Evolutionary conservation across 1,140 invertebrate genomes (phyloP).

Genomic region (Hycleus cichorii): DNA sequence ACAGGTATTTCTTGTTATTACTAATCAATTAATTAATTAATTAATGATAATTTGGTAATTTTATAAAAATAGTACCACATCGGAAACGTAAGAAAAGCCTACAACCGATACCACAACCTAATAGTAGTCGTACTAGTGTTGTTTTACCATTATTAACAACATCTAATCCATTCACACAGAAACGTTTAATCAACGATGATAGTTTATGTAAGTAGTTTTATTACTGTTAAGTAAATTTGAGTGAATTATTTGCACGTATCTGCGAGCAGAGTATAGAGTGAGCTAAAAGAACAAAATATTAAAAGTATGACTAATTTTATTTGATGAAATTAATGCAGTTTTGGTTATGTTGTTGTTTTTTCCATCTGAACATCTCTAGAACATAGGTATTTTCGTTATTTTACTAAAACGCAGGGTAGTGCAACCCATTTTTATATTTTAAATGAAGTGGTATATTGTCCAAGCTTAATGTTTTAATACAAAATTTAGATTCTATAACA

Average conservation of each 20-base stretch:
- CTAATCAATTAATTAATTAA: not conserved
- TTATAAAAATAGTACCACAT: conserved; percentile 21
- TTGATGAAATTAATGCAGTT: too few relatives aligned
- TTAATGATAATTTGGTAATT: not conserved
- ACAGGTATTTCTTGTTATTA: conserved; percentile 42
- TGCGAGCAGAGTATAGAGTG: too few relatives aligned
- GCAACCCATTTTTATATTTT: too few relatives aligned
- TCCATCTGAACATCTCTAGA: too few relatives aligned
- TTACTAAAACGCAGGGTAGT: too few relatives aligned
- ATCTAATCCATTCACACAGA: conserved; percentile 43
- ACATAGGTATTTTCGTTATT: too few relatives aligned
- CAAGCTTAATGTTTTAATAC: too few relatives aligned
- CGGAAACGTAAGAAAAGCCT: conserved; percentile 44
- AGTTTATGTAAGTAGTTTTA: conserved; percentile 27
- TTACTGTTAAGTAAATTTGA: not conserved
- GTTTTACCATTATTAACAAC: conserved; percentile 62
- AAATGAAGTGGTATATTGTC: too few relatives aligned
- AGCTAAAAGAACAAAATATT: too few relatives aligned
- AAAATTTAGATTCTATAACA: too few relatives aligned
- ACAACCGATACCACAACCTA: conserved; percentile 56
- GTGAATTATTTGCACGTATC: not conserved
- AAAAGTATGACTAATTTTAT: too few relatives aligned
- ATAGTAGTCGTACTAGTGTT: conserved; percentile 65
- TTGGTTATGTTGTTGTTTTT: too few relatives aligned
- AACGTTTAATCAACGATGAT: conserved; percentile 29